These are phyloP conservation scores for Mythimna impura DNA, from an alignment of 2,888 invertebrate genomes.

Conservation along the genomic window DNA sequence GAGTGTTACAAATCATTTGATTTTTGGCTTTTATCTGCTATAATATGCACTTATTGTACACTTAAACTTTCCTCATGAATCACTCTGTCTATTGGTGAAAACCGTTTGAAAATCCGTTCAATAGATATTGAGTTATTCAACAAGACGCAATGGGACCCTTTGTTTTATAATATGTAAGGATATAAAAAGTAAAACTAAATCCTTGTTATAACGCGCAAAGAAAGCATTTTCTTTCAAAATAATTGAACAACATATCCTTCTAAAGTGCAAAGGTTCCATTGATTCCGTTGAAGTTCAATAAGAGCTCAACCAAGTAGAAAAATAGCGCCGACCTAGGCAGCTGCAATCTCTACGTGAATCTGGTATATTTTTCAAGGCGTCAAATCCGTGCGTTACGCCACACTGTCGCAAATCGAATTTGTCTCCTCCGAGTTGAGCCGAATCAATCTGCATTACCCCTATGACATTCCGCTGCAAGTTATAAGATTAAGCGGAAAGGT, in stretches of 20 bases:
- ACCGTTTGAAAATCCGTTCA: no score
- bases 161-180: no score
- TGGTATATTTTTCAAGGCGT: slow-evolving; percentile 79
- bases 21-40: no score
- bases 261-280: slow-evolving; percentile 10
- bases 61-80: no score
- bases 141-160: no score
- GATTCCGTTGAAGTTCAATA: slow-evolving; percentile 16
- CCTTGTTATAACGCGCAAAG: neutral
- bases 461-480: slow-evolving; percentile 51
- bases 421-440: slow-evolving; percentile 84
- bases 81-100: no score
- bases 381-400: slow-evolving; percentile 72
- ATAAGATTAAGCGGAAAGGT: slow-evolving; percentile 15
- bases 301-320: slow-evolving; percentile 28
- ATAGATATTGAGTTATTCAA: no score
- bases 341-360: slow-evolving; percentile 59
- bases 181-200: no score
- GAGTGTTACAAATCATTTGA: no score
- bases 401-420: slow-evolving; percentile 86
- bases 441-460: slow-evolving; percentile 88
- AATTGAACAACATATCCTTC: neutral
- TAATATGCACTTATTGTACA: no score
- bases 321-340: slow-evolving; percentile 31
- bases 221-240: neutral